Base-by-base conservation (phyloP, 2,113 vertebrate genomes). In the Sinocyclocheilus anophthalmus region DNA sequence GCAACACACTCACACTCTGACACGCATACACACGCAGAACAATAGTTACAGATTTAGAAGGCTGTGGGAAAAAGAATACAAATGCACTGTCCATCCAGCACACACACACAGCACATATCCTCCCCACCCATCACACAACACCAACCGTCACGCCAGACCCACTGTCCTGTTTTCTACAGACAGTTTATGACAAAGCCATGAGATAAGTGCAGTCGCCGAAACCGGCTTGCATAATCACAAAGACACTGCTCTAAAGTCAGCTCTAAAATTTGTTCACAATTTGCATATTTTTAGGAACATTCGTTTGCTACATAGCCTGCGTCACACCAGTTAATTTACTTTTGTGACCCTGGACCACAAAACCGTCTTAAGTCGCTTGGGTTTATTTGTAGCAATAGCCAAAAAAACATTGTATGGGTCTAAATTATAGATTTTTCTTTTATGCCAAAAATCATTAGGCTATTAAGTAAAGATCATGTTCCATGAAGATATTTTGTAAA, bases 41-140 rank as follows among this genome's bases (percentile, higher is more conserved):
- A 97, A 97, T 96, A 89, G 95, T 93, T 91, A 94, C 92, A 95
- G 94, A 96, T 96, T 95, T 97, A 97, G 96, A 94, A 90, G 84
- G 93, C 86, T 94, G 95, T 97, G 96, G 96, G 96, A 97, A 97
- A 96, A 95, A 92, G 88, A 67, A 50, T 90, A 78, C 89, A 87
- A 79, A 89, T 75, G 87, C 90, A 92, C 89, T 94, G 93, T 95
- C 94, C 91, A 92, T 93, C 91, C 61, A 59, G 24, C 81, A 94
- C 93, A 82, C 55, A 65, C 79, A 76, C 76, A 80, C 45, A 39
- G 14, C 65, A 7, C 67, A 88, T 42, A 84, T 81, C 88, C 82
- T 87, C 88, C 82, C 88, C 82, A 87, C 87, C 84, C 81, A 69
- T 18, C 57, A 80, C 33, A 72, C 63, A 61, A 33, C 24, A 69